Base-by-base conservation (phyloP, 2,113 vertebrate genomes). In the Dasyprocta punctata region DNA sequence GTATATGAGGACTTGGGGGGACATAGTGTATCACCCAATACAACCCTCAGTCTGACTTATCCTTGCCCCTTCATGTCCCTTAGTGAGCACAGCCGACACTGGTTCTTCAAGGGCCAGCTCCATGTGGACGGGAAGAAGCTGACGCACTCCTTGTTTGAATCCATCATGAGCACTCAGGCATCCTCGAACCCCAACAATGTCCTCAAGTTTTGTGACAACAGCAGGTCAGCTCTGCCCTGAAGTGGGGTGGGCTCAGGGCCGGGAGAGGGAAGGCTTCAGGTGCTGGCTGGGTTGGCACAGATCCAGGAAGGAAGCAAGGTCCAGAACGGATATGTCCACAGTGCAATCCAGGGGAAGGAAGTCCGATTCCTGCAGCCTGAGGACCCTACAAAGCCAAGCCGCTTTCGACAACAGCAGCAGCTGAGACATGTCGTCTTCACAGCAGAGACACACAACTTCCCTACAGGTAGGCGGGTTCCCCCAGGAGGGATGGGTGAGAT, bases 401-500 rank as follows among this genome's bases (percentile, higher is more conserved):
- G 92, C 13, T 99, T 99, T 54, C 98, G 92, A 97, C 98, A 98
- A 11, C 95, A 98, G 0, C 93, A 13, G 28, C 98, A 99, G 0
- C 98, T 98, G 0, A 98, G 99, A 93, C 99, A 99, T 0, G 98
- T 99, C 87, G 99, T 99, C 98, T 99, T 99, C 98, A 99, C 99
- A 0, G 99, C 99, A 7, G 99, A 99, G 98, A 99, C 99, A 0
- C 99, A 99, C 98, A 99, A 99, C 98, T 99, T 99, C 95, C 99
- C 99, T 33, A 99, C 99, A 5, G 99, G 99, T 99, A 44, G 96
- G 98, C 54, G 33, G 56, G 36, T 36, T 44, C 36, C n/a, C 11
- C 14, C 0, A 1, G 3, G 54, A n/a, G 20, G 56, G n/a, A 3
- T 22, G 30, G 16, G 33, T 30, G 52, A 36, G 26, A 44, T 65